These are phyloP conservation scores for Labeo catla DNA, from an alignment of 2,113 vertebrate genomes.

Conservation along the genomic window DNA sequence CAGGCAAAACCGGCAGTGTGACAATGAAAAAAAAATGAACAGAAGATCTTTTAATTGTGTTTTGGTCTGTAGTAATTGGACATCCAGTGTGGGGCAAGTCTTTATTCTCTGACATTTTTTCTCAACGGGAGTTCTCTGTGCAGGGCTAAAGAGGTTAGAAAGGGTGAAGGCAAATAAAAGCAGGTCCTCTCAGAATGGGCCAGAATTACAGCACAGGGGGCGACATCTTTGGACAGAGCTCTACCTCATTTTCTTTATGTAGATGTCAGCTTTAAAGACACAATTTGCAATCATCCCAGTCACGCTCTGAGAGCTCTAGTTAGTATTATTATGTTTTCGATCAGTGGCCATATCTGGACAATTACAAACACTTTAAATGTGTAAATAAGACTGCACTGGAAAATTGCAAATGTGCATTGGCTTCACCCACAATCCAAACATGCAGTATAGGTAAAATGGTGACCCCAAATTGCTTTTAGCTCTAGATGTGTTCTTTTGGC, in stretches of 20 bases:
- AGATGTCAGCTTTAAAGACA: not conserved
- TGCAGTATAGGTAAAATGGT: not conserved
- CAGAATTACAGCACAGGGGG: constrained; percentile 62
- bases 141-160: constrained; percentile 44
- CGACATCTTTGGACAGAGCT: not conserved
- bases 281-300: not conserved
- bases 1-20: constrained; percentile 27
- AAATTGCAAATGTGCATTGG: not conserved
- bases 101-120: constrained; percentile 60
- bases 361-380: no score
- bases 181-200: constrained; percentile 55
- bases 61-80: constrained; percentile 36
- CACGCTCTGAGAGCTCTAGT: not conserved
- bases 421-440: not conserved
- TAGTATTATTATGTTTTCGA: not conserved
- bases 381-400: no score
- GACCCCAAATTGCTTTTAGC: not conserved
- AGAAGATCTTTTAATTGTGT: constrained; percentile 30
- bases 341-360: not conserved
- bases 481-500: no score
- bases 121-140: constrained; percentile 49
- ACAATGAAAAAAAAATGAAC: constrained; percentile 11
- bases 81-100: constrained; percentile 49
- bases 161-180: constrained; percentile 61
- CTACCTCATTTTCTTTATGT: constrained; percentile 1